Evolutionary conservation across 2,888 invertebrate genomes (phyloP).

Genomic region (Glomeris marginata): DNA sequence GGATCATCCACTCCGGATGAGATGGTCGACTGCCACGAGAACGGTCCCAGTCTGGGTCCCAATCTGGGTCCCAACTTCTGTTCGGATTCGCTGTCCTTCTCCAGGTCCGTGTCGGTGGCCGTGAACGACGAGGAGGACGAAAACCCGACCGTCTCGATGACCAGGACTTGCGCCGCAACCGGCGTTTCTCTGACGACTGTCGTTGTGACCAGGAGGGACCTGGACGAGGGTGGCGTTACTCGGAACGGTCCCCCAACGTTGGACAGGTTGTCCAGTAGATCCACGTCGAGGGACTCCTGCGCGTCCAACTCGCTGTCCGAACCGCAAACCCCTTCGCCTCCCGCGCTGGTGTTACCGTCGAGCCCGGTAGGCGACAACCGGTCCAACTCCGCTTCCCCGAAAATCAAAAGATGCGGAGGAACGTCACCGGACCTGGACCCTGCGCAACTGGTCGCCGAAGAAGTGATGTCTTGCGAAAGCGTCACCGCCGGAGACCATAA

Average conservation of each 20-base stretch:
- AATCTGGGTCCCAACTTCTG: background rate
- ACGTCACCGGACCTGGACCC: too few relatives aligned
- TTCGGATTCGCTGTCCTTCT: background rate
- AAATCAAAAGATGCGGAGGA: too few relatives aligned
- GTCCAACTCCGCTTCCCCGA: too few relatives aligned
- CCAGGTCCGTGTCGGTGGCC: too few relatives aligned
- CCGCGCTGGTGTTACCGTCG: background rate
- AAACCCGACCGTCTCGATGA: background rate
- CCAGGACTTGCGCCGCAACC: background rate
- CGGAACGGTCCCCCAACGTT: background rate
- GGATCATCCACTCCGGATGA: too few relatives aligned
- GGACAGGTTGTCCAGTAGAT: background rate
- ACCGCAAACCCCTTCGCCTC: background rate
- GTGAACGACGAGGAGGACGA: background rate
- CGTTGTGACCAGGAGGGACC: background rate
- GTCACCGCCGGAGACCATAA: constrained; percentile 11
- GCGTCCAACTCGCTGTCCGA: background rate
- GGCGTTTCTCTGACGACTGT: background rate
- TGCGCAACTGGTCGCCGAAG: too few relatives aligned
- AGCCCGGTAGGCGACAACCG: too few relatives aligned
- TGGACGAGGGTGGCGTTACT: background rate
- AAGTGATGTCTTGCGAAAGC: background rate
- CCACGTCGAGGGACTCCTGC: background rate
- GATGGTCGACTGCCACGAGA: too few relatives aligned
- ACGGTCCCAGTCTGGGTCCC: background rate